Evolutionary conservation across 2,888 invertebrate species (phyloP).

Genomic region (Melipona beecheii): DNA sequence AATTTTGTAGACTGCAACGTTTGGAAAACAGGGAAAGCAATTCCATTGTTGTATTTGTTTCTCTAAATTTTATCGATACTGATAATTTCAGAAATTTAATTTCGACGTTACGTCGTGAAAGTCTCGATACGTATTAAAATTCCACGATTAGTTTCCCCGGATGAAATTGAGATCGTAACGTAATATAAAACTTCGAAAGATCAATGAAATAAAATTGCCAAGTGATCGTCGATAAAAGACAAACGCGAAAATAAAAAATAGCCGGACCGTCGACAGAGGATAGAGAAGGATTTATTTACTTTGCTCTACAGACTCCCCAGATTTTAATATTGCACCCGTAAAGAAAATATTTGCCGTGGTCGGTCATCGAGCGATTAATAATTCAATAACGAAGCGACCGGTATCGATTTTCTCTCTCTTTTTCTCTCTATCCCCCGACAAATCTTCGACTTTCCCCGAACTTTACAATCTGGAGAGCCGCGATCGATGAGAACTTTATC

Average conservation of each 20-base stretch:
- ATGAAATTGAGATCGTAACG: neutral
- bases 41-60: no score
- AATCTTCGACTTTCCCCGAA: neutral
- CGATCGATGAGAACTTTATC: slow-evolving; percentile 32
- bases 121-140: no score
- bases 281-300: neutral
- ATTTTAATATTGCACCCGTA: neutral
- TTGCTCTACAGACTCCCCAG: no score
- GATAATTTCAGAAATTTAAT: no score
- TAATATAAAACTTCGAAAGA: neutral
- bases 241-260: neutral
- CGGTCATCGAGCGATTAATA: slow-evolving; percentile 12
- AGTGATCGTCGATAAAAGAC: neutral
- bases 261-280: neutral
- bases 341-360: neutral
- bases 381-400: neutral
- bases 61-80: no score
- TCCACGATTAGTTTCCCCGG: neutral
- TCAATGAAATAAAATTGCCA: neutral
- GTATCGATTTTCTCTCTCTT: neutral
- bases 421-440: neutral
- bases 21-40: no score
- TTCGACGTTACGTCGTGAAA: no score
- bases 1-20: no score
- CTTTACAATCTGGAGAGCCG: neutral